Conservation (phyloP, 2,113 vertebrate genomes). For the Cyphomyrus plagiostoma region DNA sequence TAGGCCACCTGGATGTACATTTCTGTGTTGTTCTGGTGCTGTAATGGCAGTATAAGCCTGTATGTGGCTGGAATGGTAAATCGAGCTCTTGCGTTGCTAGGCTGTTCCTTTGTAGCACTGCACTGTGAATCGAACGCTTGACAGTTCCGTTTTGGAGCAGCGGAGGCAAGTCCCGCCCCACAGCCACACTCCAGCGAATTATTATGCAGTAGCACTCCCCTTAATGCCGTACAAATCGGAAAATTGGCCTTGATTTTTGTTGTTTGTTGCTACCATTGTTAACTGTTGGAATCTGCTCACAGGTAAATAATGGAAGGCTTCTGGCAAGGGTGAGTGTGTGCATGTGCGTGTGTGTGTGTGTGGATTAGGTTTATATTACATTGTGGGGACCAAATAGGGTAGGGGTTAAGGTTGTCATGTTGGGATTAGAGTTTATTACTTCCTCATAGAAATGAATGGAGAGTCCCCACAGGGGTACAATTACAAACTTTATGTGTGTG, state of each 20-base stretch:
- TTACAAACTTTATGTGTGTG: background rate
- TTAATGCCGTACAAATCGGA: background rate
- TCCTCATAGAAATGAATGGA: too few relatives aligned
- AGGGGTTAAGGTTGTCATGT: too few relatives aligned
- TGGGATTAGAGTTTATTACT: too few relatives aligned
- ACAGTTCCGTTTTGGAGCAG: background rate
- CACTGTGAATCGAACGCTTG: background rate
- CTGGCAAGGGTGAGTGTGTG: background rate
- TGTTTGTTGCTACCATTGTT: background rate
- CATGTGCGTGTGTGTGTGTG: too few relatives aligned
- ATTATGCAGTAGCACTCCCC: background rate
- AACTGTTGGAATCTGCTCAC: background rate
- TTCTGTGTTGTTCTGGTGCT: constrained; percentile 5
- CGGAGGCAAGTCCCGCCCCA: background rate
- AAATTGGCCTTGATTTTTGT: background rate
- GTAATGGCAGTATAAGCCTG: background rate
- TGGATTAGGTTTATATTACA: too few relatives aligned
- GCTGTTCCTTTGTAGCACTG: background rate
- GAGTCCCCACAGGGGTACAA: too few relatives aligned
- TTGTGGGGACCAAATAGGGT: too few relatives aligned
- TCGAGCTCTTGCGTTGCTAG: background rate
- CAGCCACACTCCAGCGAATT: background rate
- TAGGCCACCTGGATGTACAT: background rate
- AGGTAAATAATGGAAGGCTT: background rate
- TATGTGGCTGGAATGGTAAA: background rate